These are phyloP conservation scores for Neomonachus schauinslandi DNA, from an alignment of 2,113 vertebrate species.

Conservation along the genomic window DNA sequence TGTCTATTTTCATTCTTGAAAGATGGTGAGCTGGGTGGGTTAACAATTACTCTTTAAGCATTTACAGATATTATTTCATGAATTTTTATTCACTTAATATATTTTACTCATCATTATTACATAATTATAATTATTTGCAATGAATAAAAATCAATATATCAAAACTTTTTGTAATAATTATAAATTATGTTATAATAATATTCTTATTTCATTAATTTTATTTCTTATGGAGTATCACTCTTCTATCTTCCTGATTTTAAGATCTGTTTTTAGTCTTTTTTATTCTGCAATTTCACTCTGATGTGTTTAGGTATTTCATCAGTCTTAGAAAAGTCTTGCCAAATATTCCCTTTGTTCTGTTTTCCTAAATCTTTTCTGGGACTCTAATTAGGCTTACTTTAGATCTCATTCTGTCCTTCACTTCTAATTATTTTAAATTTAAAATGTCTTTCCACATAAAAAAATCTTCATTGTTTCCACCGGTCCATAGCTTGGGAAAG, in stretches of 20 bases:
- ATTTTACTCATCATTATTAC: neutral
- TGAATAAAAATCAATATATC: neutral
- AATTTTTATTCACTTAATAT: neutral
- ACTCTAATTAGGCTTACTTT: neutral
- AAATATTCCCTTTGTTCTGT: neutral
- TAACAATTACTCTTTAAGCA: neutral
- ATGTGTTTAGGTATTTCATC: neutral
- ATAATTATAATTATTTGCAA: neutral
- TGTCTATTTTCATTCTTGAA: neutral
- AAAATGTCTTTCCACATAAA: neutral
- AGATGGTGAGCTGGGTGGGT: neutral
- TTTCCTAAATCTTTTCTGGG: neutral
- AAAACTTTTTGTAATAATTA: neutral
- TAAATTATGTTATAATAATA: neutral
- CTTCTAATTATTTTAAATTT: slow-evolving; percentile 9
- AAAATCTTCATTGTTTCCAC: neutral
- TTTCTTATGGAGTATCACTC: neutral
- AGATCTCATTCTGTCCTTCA: neutral
- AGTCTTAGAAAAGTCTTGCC: neutral
- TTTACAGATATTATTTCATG: neutral
- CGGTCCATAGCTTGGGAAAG: neutral
- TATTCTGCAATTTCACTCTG: neutral
- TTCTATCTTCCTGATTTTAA: neutral
- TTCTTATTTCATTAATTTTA: neutral
- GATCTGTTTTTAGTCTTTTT: neutral